Base-by-base conservation (phyloP, 2,113 vertebrate species). In the Bagarius yarrelli region DNA sequence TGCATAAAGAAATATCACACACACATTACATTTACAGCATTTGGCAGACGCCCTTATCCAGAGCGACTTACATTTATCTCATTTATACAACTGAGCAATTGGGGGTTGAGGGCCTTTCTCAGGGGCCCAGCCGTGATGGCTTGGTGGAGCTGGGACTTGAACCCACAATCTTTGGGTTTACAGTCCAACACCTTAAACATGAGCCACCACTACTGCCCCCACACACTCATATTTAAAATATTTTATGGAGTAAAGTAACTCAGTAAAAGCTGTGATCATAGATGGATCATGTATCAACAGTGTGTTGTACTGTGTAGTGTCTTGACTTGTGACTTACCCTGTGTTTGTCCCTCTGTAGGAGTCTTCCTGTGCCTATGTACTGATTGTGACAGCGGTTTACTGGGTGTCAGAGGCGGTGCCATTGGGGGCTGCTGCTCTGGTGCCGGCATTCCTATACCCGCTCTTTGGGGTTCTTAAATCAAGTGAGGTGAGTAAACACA, bases 321-420 rank as follows among this genome's bases (percentile, higher is more conserved):
- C 40, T 12, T 27, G 69, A 72, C 25, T 6, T 12, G 8, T 34
- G 27, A 13, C 15, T 23, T 73, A 5, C 50, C 25, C 25, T 19
- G 47, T 72, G 4, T 55, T 52, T 64, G 82, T 32, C 81, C 79
- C 25, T 44, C 84, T 87, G 25, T 89, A 98, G 95, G 97, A 99
- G 87, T 95, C 97, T 0, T 94, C 95, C 0, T 99, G 98, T 66
- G 98, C 97, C 0, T 99, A 99, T 0, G 97, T 99, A 89, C 86
- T 99, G 85, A 92, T 97, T 0, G 97, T 99, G 87, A 99, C 97
- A 0, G 97, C 97, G 0, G 92, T 98, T 19, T 98, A 95, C 88
- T 99, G 97, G 98, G 96, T 99, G 44, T 99, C 96, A 0, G 97
- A 99, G 90, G 98, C 95, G 0, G 96, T 99, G 64, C 98, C 98